Base-by-base conservation (phyloP, 2,888 invertebrate genomes). In the Nomada ruficornis region DNA sequence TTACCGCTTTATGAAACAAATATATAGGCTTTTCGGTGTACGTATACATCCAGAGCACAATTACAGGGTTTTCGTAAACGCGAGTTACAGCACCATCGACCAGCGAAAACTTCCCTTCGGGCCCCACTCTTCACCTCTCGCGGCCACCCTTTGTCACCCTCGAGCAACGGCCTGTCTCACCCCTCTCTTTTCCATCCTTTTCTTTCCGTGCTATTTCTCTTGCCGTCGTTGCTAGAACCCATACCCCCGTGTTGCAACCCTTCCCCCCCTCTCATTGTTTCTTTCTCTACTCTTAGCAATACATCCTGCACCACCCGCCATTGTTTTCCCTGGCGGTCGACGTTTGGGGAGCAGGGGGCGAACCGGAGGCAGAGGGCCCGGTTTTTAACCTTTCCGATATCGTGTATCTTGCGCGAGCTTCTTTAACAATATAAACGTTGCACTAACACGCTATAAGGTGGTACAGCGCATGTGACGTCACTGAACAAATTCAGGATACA, bases 121-220 rank as follows among this genome's bases (percentile, higher is more conserved):
- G 44, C 57, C 47, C 47, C 47, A 18, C 69, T 69, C 70, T 63
- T 71, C 79, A 29, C 74, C 71, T 72, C 76, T 36, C 65, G 36
- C 70, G 62, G 15, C 62, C 73, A 77, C 52, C 81, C 81, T 82
- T 73, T 73, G 82, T 81, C 82, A 77, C 69, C 81, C 73, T 62
- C 72, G 60, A 73, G 67, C 77, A 83, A 81, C 57, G 73, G 69
- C 72, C 18, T 69, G 65, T 73, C 71, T 54, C 62, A 62, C 57
- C 70, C 74, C 62, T 69, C 23, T 7, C 68, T 62, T n/a, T 60
- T 50, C 52, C 69, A 11, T 2, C 63, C 10, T 60, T 18, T 62
- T 64, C 77, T 63, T 64, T 68, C 68, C 50, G 36, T 74, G 50
- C 60, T 74, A 60, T 59, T 67, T 68, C 62, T 52, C 59, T n/a